Base-by-base conservation (phyloP, 2,888 invertebrate species). In the Polydrusus cervinus region DNA sequence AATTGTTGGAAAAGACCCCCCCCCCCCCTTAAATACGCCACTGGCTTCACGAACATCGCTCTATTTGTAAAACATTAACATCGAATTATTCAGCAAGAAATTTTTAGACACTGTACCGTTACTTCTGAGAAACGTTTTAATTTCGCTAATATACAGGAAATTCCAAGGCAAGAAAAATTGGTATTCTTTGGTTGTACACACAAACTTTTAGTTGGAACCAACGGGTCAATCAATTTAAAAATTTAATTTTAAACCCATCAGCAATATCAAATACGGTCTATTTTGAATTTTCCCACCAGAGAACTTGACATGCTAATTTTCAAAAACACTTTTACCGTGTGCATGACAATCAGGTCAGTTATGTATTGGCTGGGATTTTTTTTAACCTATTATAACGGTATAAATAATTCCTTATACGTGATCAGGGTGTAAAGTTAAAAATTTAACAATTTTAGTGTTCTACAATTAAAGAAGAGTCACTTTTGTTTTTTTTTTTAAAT, bases 311-410 rank as follows among this genome's bases (percentile, higher is more conserved):
- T 71, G 71, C 53, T 71, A 75, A 75, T 75, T 72, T 72, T 75
- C 64, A 72, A 71, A 47, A 72, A 68, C 72, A 75, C 72, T 75
- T 75, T 75, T 75, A 75, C 71, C 75, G 68, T 55, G n/a, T 51
- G 71, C 68, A 72, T 71, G 71, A 72, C 75, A 75, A 75, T 75
- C 75, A 72, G 75, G 75, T 75, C 75, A 75, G 61, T 65, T 47
- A 69, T 51, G 71, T 65, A 66, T 75, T 71, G n/a, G 62, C 67
- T 64, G 75, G 71, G 68, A 72, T 72, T 68, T 75, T 75, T 75
- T 75, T 75, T 75, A 72, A 72, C 72, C 75, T 75, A 75, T 75
- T 75, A 75, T 75, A 75, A 75, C 75, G 75, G 75, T 75, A 72
- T 74, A 25, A 3, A 25, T 25, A 5, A 25, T 1, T 74, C 66